A percentile compares a stretch with the other conserved stretches of the same genome.
Conservation (phyloP, 2,888 invertebrate species). For the Xiphydria camelus region DNA sequence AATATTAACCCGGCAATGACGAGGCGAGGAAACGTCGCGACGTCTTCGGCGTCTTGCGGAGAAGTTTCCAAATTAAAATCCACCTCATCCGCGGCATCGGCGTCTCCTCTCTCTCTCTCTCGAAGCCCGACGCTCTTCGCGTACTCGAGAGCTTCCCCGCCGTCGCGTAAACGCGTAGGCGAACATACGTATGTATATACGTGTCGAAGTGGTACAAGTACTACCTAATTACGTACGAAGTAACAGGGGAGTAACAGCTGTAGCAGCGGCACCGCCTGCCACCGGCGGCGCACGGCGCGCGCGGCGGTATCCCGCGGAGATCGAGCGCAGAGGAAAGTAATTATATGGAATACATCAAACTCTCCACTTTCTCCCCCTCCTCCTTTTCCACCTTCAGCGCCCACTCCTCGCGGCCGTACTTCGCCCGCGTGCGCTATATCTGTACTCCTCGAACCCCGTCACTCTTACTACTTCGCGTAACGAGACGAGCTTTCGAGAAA, state of each 20-base stretch:
- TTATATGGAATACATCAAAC: conserved; percentile 48
- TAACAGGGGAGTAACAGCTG: conserved; percentile 43
- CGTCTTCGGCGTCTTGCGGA: no score
- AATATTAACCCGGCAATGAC: no score
- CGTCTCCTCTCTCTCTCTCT: no score
- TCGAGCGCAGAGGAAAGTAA: conserved; percentile 35
- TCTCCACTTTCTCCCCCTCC: conserved; percentile 19
- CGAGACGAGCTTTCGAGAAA: conserved; percentile 21
- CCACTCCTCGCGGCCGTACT: no score
- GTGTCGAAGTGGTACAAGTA: conserved; percentile 1
- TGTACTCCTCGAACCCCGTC: background rate
- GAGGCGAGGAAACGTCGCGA: no score
- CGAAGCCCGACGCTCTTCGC: no score
- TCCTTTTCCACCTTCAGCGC: no score
- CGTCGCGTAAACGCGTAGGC: conserved; percentile 1
- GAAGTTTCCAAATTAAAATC: background rate
- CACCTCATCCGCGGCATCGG: background rate
- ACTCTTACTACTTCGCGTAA: conserved; percentile 5
- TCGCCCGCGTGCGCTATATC: background rate
- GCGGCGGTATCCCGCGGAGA: conserved; percentile 6
- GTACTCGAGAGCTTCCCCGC: no score
- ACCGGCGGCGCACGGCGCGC: conserved; percentile 1
- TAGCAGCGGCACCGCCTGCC: background rate
- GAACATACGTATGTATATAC: conserved; percentile 2
- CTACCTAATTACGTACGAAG: conserved; percentile 33